Percentiles rank a stretch among this genome's conserved stretches.
Conservation (phyloP, 92 coral and sea anemone species). For the Isaurus tuberculatus region DNA sequence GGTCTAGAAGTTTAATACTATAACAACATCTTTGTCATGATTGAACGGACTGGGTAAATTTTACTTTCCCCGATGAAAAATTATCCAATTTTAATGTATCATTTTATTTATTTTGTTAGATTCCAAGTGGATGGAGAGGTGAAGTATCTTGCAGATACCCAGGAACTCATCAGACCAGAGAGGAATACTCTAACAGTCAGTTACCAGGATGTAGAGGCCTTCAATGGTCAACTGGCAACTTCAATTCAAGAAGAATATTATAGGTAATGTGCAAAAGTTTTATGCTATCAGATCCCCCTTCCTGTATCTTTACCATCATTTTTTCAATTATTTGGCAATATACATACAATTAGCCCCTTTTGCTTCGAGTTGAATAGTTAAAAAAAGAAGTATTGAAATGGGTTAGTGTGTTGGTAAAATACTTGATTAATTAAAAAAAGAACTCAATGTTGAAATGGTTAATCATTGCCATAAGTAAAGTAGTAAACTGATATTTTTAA, state of each 20-base stretch:
- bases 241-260: constrained; percentile 95
- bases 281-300: too few species aligned
- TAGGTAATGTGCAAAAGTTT: constrained; percentile 80
- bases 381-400: too few species aligned
- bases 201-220: constrained; percentile 90
- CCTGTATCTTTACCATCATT: too few species aligned
- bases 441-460: too few species aligned
- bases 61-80: background rate
- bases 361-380: too few species aligned
- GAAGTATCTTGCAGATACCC: constrained; percentile 91
- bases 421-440: too few species aligned
- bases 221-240: constrained; percentile 84
- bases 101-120: constrained; percentile 44
- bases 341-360: too few species aligned
- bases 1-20: too few species aligned
- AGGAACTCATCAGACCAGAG: constrained; percentile 96
- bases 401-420: too few species aligned
- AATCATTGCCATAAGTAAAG: too few species aligned
- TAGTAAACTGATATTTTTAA: too few species aligned
- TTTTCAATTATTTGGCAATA: too few species aligned
- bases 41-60: background rate
- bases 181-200: constrained; percentile 95
- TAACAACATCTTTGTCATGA: background rate
- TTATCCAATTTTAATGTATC: background rate
- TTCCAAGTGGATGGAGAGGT: constrained; percentile 91